A percentile compares a stretch with the other conserved stretches of the same genome.
phyloP scores from a whole-genome alignment of 2,888 invertebrate species.

The Spisula subtruncata region DNA sequence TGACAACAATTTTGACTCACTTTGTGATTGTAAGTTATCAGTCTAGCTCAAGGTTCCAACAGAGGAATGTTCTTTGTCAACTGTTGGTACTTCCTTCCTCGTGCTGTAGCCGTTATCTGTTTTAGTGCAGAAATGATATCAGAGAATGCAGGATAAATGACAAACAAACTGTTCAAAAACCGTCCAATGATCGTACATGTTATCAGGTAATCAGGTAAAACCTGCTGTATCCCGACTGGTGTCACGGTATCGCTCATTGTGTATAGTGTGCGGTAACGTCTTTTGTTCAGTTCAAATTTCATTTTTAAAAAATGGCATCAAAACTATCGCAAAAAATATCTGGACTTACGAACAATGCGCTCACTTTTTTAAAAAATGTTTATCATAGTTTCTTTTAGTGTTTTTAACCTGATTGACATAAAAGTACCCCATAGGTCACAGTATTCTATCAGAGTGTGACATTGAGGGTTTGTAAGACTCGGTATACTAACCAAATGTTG shows the following conservation, averaged over 20 bases:
- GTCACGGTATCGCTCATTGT: not conserved
- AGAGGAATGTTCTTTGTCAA: too few relatives aligned
- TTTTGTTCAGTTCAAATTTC: not conserved
- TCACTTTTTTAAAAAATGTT: not conserved
- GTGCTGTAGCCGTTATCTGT: not conserved
- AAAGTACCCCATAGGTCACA: too few relatives aligned
- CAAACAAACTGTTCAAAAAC: too few relatives aligned
- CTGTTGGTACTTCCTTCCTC: too few relatives aligned
- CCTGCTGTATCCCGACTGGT: not conserved
- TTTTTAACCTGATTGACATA: not conserved
- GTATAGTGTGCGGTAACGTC: not conserved
- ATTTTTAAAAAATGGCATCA: not conserved
- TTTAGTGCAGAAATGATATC: not conserved
- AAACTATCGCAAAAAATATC: not conserved
- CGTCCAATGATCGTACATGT: not conserved
- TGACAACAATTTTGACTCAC: too few relatives aligned
- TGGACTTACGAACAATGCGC: not conserved
- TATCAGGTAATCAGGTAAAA: not conserved
- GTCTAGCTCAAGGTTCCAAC: too few relatives aligned
- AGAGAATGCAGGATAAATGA: not conserved
- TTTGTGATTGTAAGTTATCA: too few relatives aligned
- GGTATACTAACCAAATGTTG: not conserved
- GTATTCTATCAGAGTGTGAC: too few relatives aligned
- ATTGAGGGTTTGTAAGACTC: too few relatives aligned
- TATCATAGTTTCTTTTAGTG: not conserved